These are phyloP conservation scores for Diplosoma virens DNA, from an alignment of 23 tunicate species.

Conservation along the genomic window DNA sequence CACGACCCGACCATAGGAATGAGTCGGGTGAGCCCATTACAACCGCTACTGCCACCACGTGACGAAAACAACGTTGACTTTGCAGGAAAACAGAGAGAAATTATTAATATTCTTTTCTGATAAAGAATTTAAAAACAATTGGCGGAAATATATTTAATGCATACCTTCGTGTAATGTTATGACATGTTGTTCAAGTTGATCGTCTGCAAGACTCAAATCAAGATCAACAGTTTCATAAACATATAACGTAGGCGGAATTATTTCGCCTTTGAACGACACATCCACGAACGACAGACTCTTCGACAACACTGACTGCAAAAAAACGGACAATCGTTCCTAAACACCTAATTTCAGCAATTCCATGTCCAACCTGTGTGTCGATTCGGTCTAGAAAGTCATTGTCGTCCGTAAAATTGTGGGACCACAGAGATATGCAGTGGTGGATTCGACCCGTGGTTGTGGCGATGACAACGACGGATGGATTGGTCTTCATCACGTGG, in stretches of 20 bases:
- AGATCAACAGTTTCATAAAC: constrained; percentile 88
- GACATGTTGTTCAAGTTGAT: constrained; percentile 28
- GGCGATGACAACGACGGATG: constrained; percentile 75
- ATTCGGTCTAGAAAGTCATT: neutral
- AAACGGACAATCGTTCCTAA: neutral
- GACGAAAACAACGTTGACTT: too few species aligned
- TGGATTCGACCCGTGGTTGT: constrained; percentile 73
- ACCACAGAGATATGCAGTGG: constrained; percentile 79
- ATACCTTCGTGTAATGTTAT: constrained; percentile 59
- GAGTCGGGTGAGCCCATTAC: too few species aligned
- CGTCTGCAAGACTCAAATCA: constrained; percentile 35
- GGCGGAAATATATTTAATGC: too few species aligned
- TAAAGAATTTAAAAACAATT: too few species aligned
- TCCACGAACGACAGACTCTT: constrained; percentile 3
- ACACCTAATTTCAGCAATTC: neutral
- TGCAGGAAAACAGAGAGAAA: too few species aligned
- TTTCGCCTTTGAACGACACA: constrained; percentile 23
- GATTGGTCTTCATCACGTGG: constrained; percentile 56
- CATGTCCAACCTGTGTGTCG: constrained; percentile 7
- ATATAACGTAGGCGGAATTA: constrained; percentile 70
- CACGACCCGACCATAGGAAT: too few species aligned
- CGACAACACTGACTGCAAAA: constrained; percentile 20
- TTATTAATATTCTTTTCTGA: too few species aligned
- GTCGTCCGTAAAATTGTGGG: neutral
- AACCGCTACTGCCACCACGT: too few species aligned